These are phyloP conservation scores for Bubo bubo DNA, from an alignment of 2,113 vertebrate species.

Conservation along the genomic window DNA sequence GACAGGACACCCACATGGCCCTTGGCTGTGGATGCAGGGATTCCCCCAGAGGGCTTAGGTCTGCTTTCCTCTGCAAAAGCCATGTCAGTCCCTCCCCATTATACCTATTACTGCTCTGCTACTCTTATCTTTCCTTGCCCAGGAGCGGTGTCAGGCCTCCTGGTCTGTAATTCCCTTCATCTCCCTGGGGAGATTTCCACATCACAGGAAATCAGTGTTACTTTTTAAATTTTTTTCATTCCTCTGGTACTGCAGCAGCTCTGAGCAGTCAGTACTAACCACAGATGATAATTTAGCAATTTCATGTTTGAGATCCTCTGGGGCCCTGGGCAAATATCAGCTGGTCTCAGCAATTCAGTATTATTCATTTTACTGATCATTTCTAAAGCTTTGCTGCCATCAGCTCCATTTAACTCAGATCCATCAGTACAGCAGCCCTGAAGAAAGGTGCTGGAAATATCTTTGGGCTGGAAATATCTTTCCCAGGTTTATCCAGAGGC, in stretches of 20 bases:
- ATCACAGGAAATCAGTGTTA: background rate
- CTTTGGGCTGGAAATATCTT: background rate
- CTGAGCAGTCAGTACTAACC: background rate
- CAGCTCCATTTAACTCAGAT: background rate
- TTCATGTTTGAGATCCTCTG: background rate
- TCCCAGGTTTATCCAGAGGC: background rate
- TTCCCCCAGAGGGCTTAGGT: background rate
- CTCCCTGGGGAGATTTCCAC: background rate
- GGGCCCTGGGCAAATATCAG: background rate
- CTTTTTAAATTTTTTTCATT: background rate
- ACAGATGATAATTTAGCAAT: background rate
- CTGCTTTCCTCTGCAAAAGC: background rate
- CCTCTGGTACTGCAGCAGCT: background rate
- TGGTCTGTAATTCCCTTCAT: background rate
- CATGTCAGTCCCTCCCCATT: rapidly evolving
- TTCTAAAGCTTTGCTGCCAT: background rate
- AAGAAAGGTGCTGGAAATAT: background rate
- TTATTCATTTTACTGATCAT: background rate
- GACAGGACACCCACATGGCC: background rate
- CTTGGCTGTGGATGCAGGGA: background rate
- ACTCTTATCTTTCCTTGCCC: background rate
- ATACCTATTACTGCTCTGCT: background rate
- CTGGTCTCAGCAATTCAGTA: background rate
- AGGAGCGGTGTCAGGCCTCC: background rate
- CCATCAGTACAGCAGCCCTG: background rate